phyloP scores from a whole-genome alignment of 2,888 invertebrate genomes.

The Branchellion lobata region DNA sequence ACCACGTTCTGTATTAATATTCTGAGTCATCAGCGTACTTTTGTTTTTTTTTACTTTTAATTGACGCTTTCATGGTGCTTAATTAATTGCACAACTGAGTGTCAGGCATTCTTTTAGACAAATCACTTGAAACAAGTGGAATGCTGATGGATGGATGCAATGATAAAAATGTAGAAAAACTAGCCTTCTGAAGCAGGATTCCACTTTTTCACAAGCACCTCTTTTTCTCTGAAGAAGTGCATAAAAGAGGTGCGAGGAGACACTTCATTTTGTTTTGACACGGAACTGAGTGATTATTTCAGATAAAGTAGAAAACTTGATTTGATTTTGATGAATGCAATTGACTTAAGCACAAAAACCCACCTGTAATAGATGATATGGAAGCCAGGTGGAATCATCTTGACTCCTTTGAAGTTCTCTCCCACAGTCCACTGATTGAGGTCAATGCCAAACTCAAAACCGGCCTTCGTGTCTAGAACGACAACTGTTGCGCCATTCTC shows the following conservation, averaged over 20 bases:
- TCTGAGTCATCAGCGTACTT: background rate
- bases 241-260: constrained; percentile 81
- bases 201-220: constrained; percentile 86
- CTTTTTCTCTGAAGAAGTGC: constrained; percentile 77
- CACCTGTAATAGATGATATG: constrained; percentile 86
- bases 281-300: constrained; percentile 46
- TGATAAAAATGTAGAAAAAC: background rate
- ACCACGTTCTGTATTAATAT: background rate
- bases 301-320: background rate
- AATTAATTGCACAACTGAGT: no score
- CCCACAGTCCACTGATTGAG: constrained; percentile 85
- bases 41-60: no score
- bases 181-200: constrained; percentile 76
- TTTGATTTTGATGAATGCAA: background rate
- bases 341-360: background rate
- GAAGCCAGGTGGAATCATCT: constrained; percentile 96
- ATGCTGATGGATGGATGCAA: background rate
- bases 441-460: constrained; percentile 96
- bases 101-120: no score
- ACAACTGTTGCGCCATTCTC: constrained; percentile 80
- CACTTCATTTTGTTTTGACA: constrained; percentile 65
- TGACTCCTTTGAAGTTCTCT: constrained; percentile 87
- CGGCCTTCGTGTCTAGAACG: constrained; percentile 78
- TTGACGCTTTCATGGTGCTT: no score
- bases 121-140: no score